phyloP scores from a whole-genome alignment of 2,797 vertebrate genomes.

The Enteromius paludinosus region DNA sequence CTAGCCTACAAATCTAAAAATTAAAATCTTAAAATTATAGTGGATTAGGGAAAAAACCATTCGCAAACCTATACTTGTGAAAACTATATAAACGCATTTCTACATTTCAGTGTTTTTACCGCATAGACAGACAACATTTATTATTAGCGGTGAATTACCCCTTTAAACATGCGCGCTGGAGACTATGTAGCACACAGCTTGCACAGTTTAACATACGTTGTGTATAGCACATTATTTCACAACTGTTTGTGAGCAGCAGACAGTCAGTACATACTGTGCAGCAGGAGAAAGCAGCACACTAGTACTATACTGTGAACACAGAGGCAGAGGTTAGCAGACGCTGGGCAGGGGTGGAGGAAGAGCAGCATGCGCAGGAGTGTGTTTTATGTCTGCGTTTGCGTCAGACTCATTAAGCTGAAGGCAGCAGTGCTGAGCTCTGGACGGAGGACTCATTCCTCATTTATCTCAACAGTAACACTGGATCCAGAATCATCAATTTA shows the following conservation, averaged over 20 bases:
- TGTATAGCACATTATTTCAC: background rate
- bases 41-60: background rate
- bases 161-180: background rate
- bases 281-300: background rate
- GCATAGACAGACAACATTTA: background rate
- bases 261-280: background rate
- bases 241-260: background rate
- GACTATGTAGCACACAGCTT: background rate
- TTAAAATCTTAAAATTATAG: background rate
- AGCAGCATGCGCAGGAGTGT: constrained; percentile 11
- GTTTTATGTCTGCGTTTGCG: constrained; percentile 29
- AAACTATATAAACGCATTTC: background rate
- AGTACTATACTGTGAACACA: background rate
- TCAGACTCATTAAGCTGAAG: constrained; percentile 41
- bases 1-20: background rate
- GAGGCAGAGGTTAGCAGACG: background rate
- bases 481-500: constrained; percentile 25
- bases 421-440: constrained; percentile 24
- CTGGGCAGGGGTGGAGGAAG: constrained; percentile 1
- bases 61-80: background rate
- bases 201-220: background rate
- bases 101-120: background rate
- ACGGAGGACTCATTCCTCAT: constrained; percentile 13
- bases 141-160: background rate
- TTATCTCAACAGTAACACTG: constrained; percentile 23